Percentiles rank a stretch among this genome's conserved stretches.
Conservation (phyloP, 2,797 vertebrate species). For the Sandelia bainsii region DNA sequence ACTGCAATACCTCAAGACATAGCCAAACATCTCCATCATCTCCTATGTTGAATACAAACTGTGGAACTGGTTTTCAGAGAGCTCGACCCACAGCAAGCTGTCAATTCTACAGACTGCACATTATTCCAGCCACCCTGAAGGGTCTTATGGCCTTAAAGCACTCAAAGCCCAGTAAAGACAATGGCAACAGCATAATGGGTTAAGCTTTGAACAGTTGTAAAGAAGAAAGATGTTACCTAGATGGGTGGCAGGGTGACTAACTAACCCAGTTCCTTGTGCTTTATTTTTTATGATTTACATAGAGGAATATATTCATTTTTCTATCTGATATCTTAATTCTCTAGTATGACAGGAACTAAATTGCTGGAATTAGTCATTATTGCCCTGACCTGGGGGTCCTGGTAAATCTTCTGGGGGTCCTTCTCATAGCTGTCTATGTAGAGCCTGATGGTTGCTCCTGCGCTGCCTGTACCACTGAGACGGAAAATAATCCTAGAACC, state of each 20-base stretch:
- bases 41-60: slow-evolving; percentile 43
- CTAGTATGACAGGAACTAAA: slow-evolving; percentile 15
- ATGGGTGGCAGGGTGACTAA: slow-evolving; percentile 8
- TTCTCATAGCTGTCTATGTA: slow-evolving; percentile 99
- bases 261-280: background rate
- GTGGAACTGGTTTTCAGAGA: slow-evolving; percentile 40
- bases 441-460: slow-evolving; percentile 94
- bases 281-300: slow-evolving; percentile 12
- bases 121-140: slow-evolving; percentile 27
- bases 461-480: slow-evolving; percentile 96
- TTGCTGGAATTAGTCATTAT: slow-evolving; percentile 20
- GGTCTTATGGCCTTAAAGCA: background rate
- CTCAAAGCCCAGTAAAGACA: background rate
- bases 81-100: slow-evolving; percentile 35
- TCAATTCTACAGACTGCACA: slow-evolving; percentile 17
- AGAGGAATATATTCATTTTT: slow-evolving; percentile 35
- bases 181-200: background rate
- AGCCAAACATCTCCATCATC: slow-evolving; percentile 59
- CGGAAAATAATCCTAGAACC: slow-evolving; percentile 97
- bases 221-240: background rate
- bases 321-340: slow-evolving; percentile 46
- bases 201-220: slow-evolving; percentile 4
- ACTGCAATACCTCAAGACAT: slow-evolving; percentile 60
- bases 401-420: slow-evolving; percentile 90
- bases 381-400: slow-evolving; percentile 92